Evolutionary conservation across 2,113 vertebrate genomes (phyloP).

Genomic region (Marmota monax): DNA sequence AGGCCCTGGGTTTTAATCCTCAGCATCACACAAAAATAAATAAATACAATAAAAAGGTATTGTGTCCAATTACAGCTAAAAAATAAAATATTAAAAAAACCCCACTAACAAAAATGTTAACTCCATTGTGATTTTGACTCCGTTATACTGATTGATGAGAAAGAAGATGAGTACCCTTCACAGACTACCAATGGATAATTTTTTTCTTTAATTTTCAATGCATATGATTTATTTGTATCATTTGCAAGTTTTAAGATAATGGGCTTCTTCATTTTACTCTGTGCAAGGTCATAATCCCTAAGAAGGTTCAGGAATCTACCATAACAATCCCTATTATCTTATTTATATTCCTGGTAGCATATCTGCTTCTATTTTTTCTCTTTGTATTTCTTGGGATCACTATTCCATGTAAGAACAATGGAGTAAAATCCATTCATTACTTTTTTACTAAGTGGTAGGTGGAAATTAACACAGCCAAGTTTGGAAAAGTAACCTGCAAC

Average conservation of each 20-base stretch:
- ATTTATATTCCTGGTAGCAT: background rate
- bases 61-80: too few species aligned
- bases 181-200: background rate
- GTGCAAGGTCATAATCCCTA: background rate
- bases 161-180: constrained; percentile 9
- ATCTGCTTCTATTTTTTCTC: background rate
- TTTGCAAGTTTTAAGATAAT: constrained; percentile 24
- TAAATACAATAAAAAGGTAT: too few species aligned
- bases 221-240: constrained; percentile 36
- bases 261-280: background rate
- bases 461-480: constrained; percentile 3
- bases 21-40: too few species aligned
- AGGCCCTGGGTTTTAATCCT: too few species aligned
- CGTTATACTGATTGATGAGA: background rate
- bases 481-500: constrained; percentile 17
- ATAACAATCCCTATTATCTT: background rate
- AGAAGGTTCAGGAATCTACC: background rate
- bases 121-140: constrained; percentile 53
- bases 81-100: background rate
- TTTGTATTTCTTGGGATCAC: background rate
- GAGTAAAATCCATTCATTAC: background rate
- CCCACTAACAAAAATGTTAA: background rate
- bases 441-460: background rate
- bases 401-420: background rate
- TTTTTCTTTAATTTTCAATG: constrained; percentile 21